Percentiles rank a stretch among this genome's conserved stretches.
Conservation (phyloP, 2,797 vertebrate genomes). For the Cynopterus sphinx region DNA sequence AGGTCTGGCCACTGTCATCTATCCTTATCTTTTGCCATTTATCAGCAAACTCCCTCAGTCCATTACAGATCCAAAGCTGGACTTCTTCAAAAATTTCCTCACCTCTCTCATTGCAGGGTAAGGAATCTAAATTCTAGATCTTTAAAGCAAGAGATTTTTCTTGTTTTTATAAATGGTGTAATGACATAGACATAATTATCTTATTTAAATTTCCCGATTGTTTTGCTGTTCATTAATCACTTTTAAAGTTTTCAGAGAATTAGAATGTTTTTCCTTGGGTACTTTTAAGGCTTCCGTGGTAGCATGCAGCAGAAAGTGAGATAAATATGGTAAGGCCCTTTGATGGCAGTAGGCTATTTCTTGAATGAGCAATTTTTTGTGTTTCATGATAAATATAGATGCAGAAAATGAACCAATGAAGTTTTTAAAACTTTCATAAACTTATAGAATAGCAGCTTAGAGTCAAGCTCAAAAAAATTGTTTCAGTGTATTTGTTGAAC, state of each 20-base stretch:
- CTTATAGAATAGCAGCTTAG: not conserved
- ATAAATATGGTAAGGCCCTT: not conserved
- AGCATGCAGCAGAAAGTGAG: not conserved
- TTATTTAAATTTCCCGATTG: conserved; percentile 16
- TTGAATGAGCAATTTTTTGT: not conserved
- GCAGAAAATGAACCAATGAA: not conserved
- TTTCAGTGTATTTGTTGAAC: conserved; percentile 5
- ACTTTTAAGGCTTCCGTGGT: not conserved
- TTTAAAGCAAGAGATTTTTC: conserved; percentile 17
- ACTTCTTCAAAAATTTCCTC: conserved; percentile 93
- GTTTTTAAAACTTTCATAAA: not conserved
- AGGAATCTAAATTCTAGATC: conserved; percentile 52
- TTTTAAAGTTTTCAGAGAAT: conserved; percentile 4
- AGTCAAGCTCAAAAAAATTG: not conserved
- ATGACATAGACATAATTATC: not conserved
- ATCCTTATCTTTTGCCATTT: conserved; percentile 96
- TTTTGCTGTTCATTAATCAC: conserved; percentile 28
- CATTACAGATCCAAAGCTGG: conserved; percentile 89
- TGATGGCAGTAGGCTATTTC: not conserved
- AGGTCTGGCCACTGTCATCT: conserved; percentile 92
- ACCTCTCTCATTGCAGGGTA: conserved; percentile 92
- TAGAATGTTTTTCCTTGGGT: not conserved
- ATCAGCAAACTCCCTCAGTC: conserved; percentile 93
- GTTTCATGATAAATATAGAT: not conserved
- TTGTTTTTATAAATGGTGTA: not conserved